A percentile compares a stretch with the other conserved stretches of the same genome.
Evolutionary conservation across 2,113 vertebrate genomes (phyloP).

Genomic region (Alexandromys fortis): DNA sequence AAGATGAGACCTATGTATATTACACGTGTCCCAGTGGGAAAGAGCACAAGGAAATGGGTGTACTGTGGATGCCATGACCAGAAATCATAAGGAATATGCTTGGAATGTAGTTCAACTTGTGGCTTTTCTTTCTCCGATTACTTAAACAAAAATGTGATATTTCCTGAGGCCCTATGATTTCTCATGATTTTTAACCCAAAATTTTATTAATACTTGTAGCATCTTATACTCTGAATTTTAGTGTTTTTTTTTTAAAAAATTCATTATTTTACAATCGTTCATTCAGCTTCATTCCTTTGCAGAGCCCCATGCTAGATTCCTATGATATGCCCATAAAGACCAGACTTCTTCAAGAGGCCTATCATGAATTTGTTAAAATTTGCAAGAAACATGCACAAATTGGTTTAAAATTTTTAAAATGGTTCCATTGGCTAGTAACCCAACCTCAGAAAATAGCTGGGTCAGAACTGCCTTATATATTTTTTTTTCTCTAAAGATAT

Average conservation of each 20-base stretch:
- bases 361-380: neutral
- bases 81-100: slow-evolving; percentile 35
- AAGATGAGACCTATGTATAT: neutral
- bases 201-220: neutral
- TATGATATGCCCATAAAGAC: neutral
- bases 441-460: neutral
- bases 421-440: neutral
- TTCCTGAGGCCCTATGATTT: neutral
- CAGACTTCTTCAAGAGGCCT: neutral
- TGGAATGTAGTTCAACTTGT: neutral
- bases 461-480: neutral
- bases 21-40: neutral
- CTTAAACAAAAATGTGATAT: neutral
- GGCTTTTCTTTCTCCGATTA: neutral
- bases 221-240: slow-evolving; percentile 28
- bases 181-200: neutral
- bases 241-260: neutral
- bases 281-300: neutral
- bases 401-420: neutral
- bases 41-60: neutral
- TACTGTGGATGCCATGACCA: neutral
- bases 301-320: neutral
- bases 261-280: neutral
- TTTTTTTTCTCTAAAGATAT: neutral
- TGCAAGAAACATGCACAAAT: neutral